Conservation (phyloP, 2,797 vertebrate genomes). For the Apodemus agrarius region DNA sequence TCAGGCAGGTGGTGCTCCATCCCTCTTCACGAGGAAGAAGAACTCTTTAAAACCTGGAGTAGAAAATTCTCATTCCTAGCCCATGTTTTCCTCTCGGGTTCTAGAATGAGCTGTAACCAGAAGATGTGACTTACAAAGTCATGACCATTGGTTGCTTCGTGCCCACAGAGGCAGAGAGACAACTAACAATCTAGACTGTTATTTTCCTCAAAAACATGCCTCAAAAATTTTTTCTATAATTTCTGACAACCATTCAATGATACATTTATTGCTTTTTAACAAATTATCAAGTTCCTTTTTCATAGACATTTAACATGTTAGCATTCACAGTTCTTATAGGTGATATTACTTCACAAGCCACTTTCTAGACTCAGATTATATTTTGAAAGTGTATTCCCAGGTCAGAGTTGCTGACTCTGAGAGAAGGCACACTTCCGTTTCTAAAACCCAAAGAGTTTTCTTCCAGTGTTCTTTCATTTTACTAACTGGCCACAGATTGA, state of each 20-base stretch:
- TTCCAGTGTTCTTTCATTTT: slow-evolving; percentile 21
- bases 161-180: not conserved
- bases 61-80: not conserved
- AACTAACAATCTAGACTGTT: not conserved
- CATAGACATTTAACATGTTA: slow-evolving; percentile 7
- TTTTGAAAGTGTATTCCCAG: slow-evolving; percentile 1
- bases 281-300: slow-evolving; percentile 40
- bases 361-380: slow-evolving; percentile 46
- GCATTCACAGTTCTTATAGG: not conserved
- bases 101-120: not conserved
- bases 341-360: not conserved
- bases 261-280: slow-evolving; percentile 31
- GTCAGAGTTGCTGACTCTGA: slow-evolving; percentile 23
- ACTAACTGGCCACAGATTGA: not conserved
- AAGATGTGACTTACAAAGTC: not conserved
- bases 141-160: not conserved
- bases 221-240: not conserved
- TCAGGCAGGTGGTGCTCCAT: slow-evolving; percentile 4
- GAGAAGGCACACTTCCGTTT: not conserved
- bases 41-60: slow-evolving; percentile 22
- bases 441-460: not conserved
- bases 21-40: not conserved
- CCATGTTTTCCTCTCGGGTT: slow-evolving; percentile 49
- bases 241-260: slow-evolving; percentile 23
- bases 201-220: not conserved